These are phyloP conservation scores for Abscondita cerata DNA, from an alignment of 2,888 invertebrate species.

Conservation along the genomic window DNA sequence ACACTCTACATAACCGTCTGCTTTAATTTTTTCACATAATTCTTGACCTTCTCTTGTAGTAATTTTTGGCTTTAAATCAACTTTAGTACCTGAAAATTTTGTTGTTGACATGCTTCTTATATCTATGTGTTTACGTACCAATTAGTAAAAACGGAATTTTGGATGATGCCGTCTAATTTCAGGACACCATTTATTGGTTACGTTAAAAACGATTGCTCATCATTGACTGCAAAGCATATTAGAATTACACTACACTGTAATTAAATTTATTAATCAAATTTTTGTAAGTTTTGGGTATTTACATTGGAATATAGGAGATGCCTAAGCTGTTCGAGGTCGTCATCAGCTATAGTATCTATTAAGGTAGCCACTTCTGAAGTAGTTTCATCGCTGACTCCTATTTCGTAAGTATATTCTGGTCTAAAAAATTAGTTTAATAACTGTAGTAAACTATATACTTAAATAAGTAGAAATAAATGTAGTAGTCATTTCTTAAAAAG, in stretches of 20 bases:
- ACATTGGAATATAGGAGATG: conserved; percentile 7
- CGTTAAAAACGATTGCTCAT: conserved; percentile 4
- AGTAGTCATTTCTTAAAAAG: no score
- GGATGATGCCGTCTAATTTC: background rate
- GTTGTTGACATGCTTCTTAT: no score
- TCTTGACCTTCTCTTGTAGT: background rate
- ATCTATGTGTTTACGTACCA: background rate
- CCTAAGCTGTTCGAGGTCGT: conserved; percentile 1
- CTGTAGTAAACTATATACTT: no score
- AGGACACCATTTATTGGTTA: background rate
- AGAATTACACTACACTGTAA: background rate
- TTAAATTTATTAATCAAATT: no score
- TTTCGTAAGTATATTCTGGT: conserved; percentile 3
- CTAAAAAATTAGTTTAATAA: background rate
- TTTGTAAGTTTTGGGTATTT: background rate
- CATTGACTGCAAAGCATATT: background rate
- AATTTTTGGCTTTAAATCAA: background rate
- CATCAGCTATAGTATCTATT: conserved; percentile 8
- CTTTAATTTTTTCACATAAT: background rate
- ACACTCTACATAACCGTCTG: background rate
- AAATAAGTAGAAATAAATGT: no score
- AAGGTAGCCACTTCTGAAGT: conserved; percentile 3
- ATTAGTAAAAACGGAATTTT: background rate
- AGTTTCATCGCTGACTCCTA: background rate
- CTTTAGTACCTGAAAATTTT: background rate